Base-by-base conservation (phyloP, 2,888 invertebrate species). In the Lasioglossum morio region DNA sequence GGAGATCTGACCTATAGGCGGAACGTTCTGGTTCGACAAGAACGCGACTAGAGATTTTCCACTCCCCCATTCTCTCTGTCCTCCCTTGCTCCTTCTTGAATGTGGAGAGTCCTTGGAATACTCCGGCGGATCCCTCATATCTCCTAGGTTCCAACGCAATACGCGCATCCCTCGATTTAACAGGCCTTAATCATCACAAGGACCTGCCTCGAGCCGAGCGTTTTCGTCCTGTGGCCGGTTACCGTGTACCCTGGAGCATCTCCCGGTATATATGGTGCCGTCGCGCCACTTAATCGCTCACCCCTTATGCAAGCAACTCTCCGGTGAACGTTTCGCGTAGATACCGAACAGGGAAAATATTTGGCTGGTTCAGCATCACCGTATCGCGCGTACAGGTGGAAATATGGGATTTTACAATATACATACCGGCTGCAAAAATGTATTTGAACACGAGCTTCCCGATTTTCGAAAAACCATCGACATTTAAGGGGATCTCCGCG, bases 171-270 rank as follows among this genome's bases (percentile, higher is more conserved):
- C 92, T 93, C 90, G 87, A 85, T 89, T 92, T 94, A 93, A 93
- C 92, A 92, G 92, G 92, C 92, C 93, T 94, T 94, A 93, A 94
- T 93, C 92, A 92, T 92, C 89, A 92, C 92, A 92, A 93, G 93
- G 90, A 90, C 88, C 79, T 88, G 88, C 84, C 88, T 88, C 76
- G 84, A 87, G 85, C 72, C 82, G 82, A 91, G 90, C 92, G 90
- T 92, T 93, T 93, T 92, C 92, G 87, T 92, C 86, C 84, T 88
- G 81, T 87, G 79, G 79, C 72, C 69, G 63, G 76, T 63, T 81
- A 81, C 63, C 69, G 63, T 53, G 72, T 73, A 87, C 73, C 76
- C 78, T 48, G 30, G 8, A 84, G 74, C 77, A 81, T 53, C 60
- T 34, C 30, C 60, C 27, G 5, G 60, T 72, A 72, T 69, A 75